Percentiles rank a stretch among this genome's conserved stretches.
These are phyloP conservation scores for Bugulina stolonifera DNA, from an alignment of 2,888 invertebrate species.

Conservation along the genomic window DNA sequence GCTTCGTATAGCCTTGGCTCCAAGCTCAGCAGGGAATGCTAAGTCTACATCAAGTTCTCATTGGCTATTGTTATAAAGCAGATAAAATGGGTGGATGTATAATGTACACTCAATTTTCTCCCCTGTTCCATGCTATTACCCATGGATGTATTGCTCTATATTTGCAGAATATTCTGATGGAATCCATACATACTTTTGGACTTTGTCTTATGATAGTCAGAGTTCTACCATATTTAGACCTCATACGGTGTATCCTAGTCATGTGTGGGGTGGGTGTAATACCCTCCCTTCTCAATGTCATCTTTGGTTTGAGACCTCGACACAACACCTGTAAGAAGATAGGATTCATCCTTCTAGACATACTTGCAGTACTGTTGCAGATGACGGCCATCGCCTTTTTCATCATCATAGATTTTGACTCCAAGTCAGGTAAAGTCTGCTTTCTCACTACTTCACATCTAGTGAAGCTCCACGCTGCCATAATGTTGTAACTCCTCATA, in stretches of 20 bases:
- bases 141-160: not conserved
- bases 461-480: too few species aligned
- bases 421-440: not conserved
- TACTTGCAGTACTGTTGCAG: constrained; percentile 18
- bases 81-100: not conserved
- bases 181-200: constrained; percentile 42
- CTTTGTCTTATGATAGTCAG: constrained; percentile 45
- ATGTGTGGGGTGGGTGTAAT: constrained; percentile 45
- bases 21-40: too few species aligned
- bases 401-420: not conserved
- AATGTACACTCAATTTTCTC: not conserved
- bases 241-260: constrained; percentile 45
- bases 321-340: constrained; percentile 15
- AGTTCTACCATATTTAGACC: constrained; percentile 45
- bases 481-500: too few species aligned
- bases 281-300: constrained; percentile 32
- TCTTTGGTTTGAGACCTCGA: constrained; percentile 16
- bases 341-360: constrained; percentile 16
- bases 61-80: too few species aligned
- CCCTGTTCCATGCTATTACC: not conserved
- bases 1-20: too few species aligned
- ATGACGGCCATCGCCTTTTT: not conserved
- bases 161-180: constrained; percentile 39
- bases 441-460: too few species aligned
- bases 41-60: too few species aligned